Base-by-base conservation (phyloP, 2,888 invertebrate species). In the Drosophila histrio region DNA sequence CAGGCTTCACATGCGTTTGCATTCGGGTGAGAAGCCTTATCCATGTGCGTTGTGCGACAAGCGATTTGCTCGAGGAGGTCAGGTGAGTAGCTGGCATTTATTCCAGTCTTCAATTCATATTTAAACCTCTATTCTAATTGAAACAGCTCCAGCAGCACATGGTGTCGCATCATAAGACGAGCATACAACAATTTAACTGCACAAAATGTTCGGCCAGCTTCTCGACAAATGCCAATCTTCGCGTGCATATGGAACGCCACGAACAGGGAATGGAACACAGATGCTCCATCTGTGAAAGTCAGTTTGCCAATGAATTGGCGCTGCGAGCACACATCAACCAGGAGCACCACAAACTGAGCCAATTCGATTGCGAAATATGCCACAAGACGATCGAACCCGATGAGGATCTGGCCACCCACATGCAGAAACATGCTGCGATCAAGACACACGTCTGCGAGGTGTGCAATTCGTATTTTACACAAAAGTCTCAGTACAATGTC, bases 401-500 rank as follows among this genome's bases (percentile, higher is more conserved):
- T 89, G 97, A 96, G 89, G 92, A 97, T 72, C 94, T 95, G 15
- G 96, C 96, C 83, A 77, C 77, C 8, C 97, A 97, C 89, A 94
- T 97, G 94, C 93, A 96, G 36, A 95, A 95, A 0, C 97, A 97
- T 91, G 94, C 94, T 30, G 94, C 95, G 39, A 67, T 89, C 62
- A 94, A 96, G 69, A 96, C 96, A 0, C 96, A 96, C 89, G 94
- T 94, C 26, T 97, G 97, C 80, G 94, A 94, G 0, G 94, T 94
- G 5, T 97, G 97, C 89, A 95, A 95, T 2, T 95, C 96, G 49
- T 92, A 94, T 26, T 97, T 97, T 84, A 96, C 96, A 0, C 97
- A 97, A 89, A 95, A 96, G 67, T 96, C 96, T 0, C 97, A 97
- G 89, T 91, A 96, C 71, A 96, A 95, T 9, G 97, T 97, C 0